Evolutionary conservation across 2,797 vertebrate genomes (phyloP), one percentile per base, ranked within the genome.

Genomic region (Sebastiscus tertius): DNA sequence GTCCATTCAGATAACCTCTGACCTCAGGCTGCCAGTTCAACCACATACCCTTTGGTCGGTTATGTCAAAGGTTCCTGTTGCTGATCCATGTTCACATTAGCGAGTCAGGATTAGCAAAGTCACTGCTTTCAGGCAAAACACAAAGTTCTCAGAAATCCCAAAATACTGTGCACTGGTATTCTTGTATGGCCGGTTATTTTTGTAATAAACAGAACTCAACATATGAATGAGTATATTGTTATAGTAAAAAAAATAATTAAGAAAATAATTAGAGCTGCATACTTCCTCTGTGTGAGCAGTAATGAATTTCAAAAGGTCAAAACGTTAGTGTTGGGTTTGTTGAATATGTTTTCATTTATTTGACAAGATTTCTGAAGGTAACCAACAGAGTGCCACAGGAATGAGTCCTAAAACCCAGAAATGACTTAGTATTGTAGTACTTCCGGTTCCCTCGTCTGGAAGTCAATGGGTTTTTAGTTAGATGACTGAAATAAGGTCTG

Each of bases 1-100:
- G 52, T 39, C 33, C 27, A 24, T 24, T 24, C 24, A 60, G 60
- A 75, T 79, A 62, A 75, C 42, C 61, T 74, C 20, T 75, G 64
- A 81, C 80, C 46, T 16, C 61, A 34, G 29, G 4, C 1, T 33
- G 11, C 34, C 5, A 52, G 31, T 72, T 83, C 49, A 74, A 62
- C 39, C 27, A 55, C 12, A 76, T 39, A 56, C 24, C 77, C 46
- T 63, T 42, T 66, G 61, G 39, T 34, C 49, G 33, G 4, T 67
- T 46, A 33, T 74, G 62, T 34, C 27, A 67, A 74, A 54, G 36
- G 42, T 67, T 64, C 22, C 72, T 18, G 68, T 42, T 55, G 36
- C 62, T 64, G 39, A 66, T 66, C 54, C 26, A 18, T 4, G 27
- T 58, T 75, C 75, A 66, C 42, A 56, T 22, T 46, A 62, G 34